phyloP scores from a whole-genome alignment of 2,113 vertebrate genomes.

The Felis chaus region DNA sequence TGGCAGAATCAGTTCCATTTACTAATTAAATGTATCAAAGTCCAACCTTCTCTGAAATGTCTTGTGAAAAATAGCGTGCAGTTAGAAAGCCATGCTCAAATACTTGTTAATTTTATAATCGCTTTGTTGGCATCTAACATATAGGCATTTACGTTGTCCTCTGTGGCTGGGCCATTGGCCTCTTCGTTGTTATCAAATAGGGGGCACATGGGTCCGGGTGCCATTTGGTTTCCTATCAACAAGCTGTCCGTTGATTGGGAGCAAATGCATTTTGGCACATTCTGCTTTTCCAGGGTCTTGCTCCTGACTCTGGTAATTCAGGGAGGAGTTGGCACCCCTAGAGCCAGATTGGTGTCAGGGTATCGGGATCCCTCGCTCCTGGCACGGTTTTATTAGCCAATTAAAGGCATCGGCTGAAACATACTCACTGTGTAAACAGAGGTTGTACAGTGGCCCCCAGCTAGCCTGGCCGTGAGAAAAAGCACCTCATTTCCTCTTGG shows the following conservation, averaged over 20 bases:
- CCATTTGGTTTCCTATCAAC: conserved; percentile 11
- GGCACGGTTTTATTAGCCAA: neutral
- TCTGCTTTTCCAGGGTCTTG: neutral
- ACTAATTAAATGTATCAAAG: conserved; percentile 35
- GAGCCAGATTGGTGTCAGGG: neutral
- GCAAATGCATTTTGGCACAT: neutral
- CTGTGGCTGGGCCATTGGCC: neutral
- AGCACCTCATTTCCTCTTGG: neutral
- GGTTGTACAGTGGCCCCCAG: neutral
- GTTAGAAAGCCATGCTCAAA: neutral
- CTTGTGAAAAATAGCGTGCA: neutral
- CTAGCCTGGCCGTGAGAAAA: neutral
- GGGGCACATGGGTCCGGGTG: neutral
- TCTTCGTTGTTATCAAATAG: neutral
- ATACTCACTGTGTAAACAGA: neutral
- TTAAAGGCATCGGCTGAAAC: neutral
- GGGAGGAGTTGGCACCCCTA: neutral
- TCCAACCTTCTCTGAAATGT: neutral
- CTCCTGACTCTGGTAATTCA: neutral
- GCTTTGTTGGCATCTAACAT: conserved; percentile 21
- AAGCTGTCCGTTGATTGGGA: neutral
- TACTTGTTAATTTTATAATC: conserved; percentile 56
- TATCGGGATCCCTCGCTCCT: neutral
- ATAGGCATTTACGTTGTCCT: neutral
- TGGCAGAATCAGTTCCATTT: conserved; percentile 48